Conservation (phyloP, 2,888 invertebrate species). For the Lathronympha strigana region DNA sequence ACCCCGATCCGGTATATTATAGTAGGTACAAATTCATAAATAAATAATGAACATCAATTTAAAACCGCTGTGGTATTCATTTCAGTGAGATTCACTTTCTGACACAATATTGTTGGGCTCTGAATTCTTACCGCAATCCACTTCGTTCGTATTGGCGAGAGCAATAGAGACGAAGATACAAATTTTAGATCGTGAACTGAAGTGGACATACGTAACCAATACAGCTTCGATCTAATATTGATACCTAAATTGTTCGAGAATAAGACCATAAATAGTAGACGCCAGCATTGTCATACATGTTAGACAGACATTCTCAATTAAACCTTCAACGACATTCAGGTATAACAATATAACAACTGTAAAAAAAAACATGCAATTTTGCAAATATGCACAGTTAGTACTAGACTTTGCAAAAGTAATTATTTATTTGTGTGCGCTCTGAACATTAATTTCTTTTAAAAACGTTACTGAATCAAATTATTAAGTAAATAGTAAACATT, state of each 20-base stretch:
- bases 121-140: no score
- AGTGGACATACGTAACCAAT: no score
- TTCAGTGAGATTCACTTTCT: background rate
- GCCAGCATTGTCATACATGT: constrained; percentile 34
- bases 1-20: constrained; percentile 30
- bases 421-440: no score
- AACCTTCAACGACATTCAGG: constrained; percentile 31
- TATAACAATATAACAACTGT: constrained; percentile 24
- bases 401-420: constrained; percentile 3
- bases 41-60: background rate
- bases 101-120: background rate
- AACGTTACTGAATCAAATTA: no score
- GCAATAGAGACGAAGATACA: no score
- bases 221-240: no score
- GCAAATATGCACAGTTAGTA: constrained; percentile 7
- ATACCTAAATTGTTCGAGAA: no score
- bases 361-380: constrained; percentile 27
- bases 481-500: no score
- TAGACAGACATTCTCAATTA: constrained; percentile 29
- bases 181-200: no score
- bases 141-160: no score
- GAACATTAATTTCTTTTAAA: no score
- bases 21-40: background rate
- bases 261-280: constrained; percentile 15
- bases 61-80: background rate